A percentile compares a stretch with the other conserved stretches of the same genome.
phyloP scores from a whole-genome alignment of 1,140 invertebrate species.

The Zaprionus capensis region DNA sequence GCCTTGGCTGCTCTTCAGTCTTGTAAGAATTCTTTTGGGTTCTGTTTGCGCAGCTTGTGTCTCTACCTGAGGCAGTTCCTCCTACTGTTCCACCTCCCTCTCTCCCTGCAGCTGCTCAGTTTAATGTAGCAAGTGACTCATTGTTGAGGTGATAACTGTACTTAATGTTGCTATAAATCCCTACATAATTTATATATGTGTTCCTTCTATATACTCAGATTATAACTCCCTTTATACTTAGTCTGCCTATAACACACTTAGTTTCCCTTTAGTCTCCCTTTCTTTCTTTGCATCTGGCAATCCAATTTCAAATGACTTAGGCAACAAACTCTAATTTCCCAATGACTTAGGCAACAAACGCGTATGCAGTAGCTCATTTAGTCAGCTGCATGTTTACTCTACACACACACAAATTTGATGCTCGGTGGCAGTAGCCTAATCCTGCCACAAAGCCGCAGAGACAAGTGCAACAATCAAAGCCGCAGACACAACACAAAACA shows the following conservation, averaged over 20 bases:
- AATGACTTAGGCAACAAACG: too few relatives aligned
- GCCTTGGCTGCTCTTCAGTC: slow-evolving; percentile 45
- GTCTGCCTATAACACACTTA: too few relatives aligned
- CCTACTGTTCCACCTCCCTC: neutral
- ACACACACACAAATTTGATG: neutral
- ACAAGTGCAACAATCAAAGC: slow-evolving; percentile 51
- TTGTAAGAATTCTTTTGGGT: slow-evolving; percentile 54
- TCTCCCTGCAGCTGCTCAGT: too few relatives aligned
- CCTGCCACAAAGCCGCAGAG: slow-evolving; percentile 37
- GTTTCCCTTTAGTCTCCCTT: neutral
- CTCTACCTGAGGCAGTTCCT: slow-evolving; percentile 14
- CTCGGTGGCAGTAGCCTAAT: slow-evolving; percentile 4
- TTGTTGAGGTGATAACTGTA: neutral
- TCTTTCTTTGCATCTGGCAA: neutral
- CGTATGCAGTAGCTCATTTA: too few relatives aligned
- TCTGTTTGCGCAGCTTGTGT: slow-evolving; percentile 42
- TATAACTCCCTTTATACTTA: too few relatives aligned
- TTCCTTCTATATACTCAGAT: too few relatives aligned
- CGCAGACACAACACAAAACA: slow-evolving; percentile 18
- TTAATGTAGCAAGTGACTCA: neutral
- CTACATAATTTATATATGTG: too few relatives aligned
- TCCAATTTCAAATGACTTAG: slow-evolving; percentile 4
- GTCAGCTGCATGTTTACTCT: too few relatives aligned
- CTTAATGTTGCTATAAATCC: too few relatives aligned
- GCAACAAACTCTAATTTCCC: neutral